A percentile compares a stretch with the other conserved stretches of the same genome.
These are phyloP conservation scores for Nannospalax galili DNA, from an alignment of 2,113 vertebrate species.

Conservation along the genomic window DNA sequence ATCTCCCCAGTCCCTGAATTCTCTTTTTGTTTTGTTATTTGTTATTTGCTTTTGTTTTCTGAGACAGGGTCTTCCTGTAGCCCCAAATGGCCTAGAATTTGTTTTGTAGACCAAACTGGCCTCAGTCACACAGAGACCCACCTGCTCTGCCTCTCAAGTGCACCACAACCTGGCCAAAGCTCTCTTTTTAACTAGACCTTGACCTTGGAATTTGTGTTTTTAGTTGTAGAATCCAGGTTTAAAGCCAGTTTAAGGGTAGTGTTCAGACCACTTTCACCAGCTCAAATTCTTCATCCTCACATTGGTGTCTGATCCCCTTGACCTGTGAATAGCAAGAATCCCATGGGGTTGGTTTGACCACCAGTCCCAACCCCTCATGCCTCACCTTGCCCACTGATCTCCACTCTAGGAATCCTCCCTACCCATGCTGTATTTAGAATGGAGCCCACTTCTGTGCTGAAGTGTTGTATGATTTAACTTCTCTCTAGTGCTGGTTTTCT, in stretches of 20 bases:
- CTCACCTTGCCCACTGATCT: background rate
- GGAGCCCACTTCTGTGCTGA: background rate
- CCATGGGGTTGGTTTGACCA: background rate
- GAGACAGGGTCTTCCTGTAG: too few relatives aligned
- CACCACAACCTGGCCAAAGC: too few relatives aligned
- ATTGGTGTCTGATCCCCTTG: background rate
- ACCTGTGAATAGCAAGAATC: background rate
- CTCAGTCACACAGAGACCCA: too few relatives aligned
- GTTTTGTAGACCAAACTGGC: too few relatives aligned
- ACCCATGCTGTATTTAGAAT: background rate
- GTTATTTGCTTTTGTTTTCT: too few relatives aligned
- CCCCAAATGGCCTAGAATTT: too few relatives aligned
- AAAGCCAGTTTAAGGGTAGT: background rate
- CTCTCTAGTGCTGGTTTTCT: background rate
- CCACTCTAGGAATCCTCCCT: background rate
- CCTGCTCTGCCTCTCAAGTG: too few relatives aligned
- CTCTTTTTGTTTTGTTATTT: too few relatives aligned
- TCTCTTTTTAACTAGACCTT: background rate
- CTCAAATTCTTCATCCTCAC: background rate
- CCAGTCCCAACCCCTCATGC: too few relatives aligned
- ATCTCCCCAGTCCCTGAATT: background rate
- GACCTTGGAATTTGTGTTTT: background rate
- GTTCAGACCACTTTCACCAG: background rate
- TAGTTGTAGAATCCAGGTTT: background rate
- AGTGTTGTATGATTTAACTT: background rate